phyloP scores from a whole-genome alignment of 2,888 invertebrate species.

The Stenchaetothrips biformis region DNA sequence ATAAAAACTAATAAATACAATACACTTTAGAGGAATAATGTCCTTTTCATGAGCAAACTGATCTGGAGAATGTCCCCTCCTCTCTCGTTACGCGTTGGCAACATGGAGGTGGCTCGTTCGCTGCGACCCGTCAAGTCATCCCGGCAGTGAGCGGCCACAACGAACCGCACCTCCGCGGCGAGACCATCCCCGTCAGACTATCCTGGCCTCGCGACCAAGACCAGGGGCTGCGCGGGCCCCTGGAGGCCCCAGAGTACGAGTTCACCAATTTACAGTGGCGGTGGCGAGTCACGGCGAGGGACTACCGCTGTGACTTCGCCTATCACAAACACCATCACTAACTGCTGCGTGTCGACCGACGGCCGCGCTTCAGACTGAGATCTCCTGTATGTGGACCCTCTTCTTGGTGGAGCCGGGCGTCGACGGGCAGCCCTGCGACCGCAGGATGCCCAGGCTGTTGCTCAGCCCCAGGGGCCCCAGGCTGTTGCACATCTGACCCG shows the following conservation, averaged over 20 bases:
- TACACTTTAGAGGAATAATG: constrained; percentile 6
- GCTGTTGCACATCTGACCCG: constrained; percentile 44
- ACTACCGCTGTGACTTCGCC: neutral
- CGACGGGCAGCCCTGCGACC: constrained; percentile 57
- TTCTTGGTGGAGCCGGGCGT: constrained; percentile 78
- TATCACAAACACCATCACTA: neutral
- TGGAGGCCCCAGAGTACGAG: neutral
- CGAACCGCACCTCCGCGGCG: no score
- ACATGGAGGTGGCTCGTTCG: neutral
- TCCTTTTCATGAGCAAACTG: constrained; percentile 11
- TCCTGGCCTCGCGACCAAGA: no score
- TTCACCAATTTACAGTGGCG: neutral
- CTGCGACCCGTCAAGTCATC: neutral
- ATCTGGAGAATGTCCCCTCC: neutral
- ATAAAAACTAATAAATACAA: constrained; percentile 11
- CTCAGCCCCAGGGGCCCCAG: constrained; percentile 53
- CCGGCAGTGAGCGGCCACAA: neutral
- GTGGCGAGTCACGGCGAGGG: neutral
- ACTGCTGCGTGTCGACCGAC: neutral
- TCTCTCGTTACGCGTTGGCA: neutral
- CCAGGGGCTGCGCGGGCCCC: neutral
- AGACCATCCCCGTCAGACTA: no score
- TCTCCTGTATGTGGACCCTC: constrained; percentile 88
- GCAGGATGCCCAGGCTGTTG: constrained; percentile 55
- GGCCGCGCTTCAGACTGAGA: constrained; percentile 66